Base-by-base conservation (phyloP, 2,888 invertebrate species). In the Idaea straminata region DNA sequence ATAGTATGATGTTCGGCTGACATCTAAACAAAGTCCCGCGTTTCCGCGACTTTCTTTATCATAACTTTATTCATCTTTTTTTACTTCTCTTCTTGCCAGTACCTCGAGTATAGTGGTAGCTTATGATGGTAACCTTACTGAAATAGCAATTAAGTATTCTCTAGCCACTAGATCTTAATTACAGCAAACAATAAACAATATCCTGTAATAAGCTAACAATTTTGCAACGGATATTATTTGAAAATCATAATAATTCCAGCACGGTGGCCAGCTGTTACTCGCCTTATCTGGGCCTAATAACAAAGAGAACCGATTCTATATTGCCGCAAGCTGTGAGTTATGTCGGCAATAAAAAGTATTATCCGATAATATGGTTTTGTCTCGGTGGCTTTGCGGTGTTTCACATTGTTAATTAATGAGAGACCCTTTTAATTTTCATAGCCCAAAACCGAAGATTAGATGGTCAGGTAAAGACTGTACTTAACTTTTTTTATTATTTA, bases 171-270 rank as follows among this genome's bases (percentile, higher is more conserved):
- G 47, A 10, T 47, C 47, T 47, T 47, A 47, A 47, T 47, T 47
- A 47, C 47, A 47, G 10, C 47, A n/a, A 16, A 58, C 58, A 58
- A 59, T 25, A 59, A 25, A 59, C 34, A 16, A 25, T 59, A 34
- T 59, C 13, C 16, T 59, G 59, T 72, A 71, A 72, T 69, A 76
- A 70, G 66, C 66, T 68, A 71, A 65, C 68, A 67, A 69, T 72
- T 70, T 66, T 35, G 64, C 62, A 59, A 65, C 64, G 62, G 66
- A 66, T 71, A 64, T 64, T 70, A 69, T 73, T 74, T 70, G 74
- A 74, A 76, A 78, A 78, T 76, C 72, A 72, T 71, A 78, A 79
- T 77, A 74, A 77, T 74, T 79, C 72, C 73, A 71, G 69, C 73
- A 68, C 64, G 61, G 66, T 57, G 68, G 71, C 69, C 78, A 82